Evolutionary conservation across 2,888 invertebrate genomes (phyloP).

Genomic region (Monoplex corrugatus): DNA sequence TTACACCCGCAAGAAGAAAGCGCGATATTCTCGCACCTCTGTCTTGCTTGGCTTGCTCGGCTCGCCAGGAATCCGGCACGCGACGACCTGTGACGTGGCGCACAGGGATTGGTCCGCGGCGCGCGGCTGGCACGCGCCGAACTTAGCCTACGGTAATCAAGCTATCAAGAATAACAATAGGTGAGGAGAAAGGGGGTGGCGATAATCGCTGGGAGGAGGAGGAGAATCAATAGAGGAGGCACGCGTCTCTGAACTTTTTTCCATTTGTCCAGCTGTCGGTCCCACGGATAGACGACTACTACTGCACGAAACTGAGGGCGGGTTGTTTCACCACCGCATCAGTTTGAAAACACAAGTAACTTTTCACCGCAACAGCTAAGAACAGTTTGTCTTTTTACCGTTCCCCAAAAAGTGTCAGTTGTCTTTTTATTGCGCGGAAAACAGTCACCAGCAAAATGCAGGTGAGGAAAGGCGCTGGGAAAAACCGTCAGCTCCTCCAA

Average conservation of each 20-base stretch:
- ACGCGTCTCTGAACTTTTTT: conserved; percentile 39
- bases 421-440: neutral
- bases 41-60: conserved; percentile 14
- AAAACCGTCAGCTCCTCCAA: neutral
- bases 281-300: conserved; percentile 17
- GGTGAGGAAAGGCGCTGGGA: neutral
- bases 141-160: conserved; percentile 59
- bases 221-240: conserved; percentile 64
- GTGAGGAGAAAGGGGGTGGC: neutral
- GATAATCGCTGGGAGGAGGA: neutral
- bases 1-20: neutral
- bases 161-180: conserved; percentile 61
- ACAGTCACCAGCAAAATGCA: neutral
- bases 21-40: neutral
- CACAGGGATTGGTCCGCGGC: conserved; percentile 22
- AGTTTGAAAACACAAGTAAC: too few relatives aligned
- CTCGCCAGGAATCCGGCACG: conserved; percentile 34
- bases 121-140: conserved; percentile 62
- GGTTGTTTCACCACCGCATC: neutral
- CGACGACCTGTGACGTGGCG: conserved; percentile 44
- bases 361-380: too few relatives aligned
- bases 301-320: neutral
- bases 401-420: too few relatives aligned
- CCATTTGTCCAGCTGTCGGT: conserved; percentile 63
- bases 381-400: too few relatives aligned